phyloP scores from a whole-genome alignment of 1,140 invertebrate genomes.

The Brachionus plicatilis region DNA sequence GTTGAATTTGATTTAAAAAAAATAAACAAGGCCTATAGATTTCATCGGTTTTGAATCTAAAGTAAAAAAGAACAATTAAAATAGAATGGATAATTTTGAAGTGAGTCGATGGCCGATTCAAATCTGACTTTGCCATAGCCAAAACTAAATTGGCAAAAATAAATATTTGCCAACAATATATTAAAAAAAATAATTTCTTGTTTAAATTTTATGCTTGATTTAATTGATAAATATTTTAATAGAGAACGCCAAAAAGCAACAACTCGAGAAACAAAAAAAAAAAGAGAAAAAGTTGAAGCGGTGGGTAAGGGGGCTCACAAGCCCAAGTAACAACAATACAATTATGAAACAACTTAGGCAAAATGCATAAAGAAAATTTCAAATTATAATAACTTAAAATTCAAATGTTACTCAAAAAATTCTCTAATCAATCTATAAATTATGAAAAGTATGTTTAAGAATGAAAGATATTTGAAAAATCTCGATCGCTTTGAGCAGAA shows the following conservation, averaged over 20 bases:
- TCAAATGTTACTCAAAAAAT: slow-evolving; percentile 12
- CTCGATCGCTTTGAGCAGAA: too few species aligned
- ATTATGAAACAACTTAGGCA: neutral
- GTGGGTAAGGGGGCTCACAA: neutral
- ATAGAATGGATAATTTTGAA: too few species aligned
- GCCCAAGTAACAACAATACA: neutral
- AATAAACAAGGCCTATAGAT: too few species aligned
- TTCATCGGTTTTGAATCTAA: too few species aligned
- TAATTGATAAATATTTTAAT: slow-evolving; percentile 22
- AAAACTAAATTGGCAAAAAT: neutral
- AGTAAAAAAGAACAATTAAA: too few species aligned
- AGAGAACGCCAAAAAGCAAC: neutral
- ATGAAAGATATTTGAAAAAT: neutral
- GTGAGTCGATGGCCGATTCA: neutral
- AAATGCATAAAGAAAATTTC: neutral
- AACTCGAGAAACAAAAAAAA: neutral
- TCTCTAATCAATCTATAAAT: slow-evolving; percentile 26
- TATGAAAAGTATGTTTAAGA: neutral
- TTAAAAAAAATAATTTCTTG: neutral
- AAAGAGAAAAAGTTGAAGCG: neutral
- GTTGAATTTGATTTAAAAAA: too few species aligned
- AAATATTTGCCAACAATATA: neutral
- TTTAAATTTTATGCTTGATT: slow-evolving; percentile 8
- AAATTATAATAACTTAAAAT: slow-evolving; percentile 31
- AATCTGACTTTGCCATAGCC: neutral